A percentile compares a stretch with the other conserved stretches of the same genome.
phyloP scores from a whole-genome alignment of 2,888 invertebrate species.

The Epinotia nisella region DNA sequence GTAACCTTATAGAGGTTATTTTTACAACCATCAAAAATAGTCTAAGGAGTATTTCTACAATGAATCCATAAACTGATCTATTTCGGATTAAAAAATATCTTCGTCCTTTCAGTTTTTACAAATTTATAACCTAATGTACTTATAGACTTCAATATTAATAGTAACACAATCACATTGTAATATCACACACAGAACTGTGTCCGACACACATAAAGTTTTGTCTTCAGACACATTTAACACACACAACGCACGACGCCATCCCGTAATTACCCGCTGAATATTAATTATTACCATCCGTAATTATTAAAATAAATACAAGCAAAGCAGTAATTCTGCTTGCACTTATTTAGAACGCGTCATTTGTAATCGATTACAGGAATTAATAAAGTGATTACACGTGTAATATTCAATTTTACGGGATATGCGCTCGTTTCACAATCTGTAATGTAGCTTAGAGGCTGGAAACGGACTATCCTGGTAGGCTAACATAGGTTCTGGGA shows the following conservation, averaged over 20 bases:
- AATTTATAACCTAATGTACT: slow-evolving; percentile 71
- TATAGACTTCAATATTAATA: slow-evolving; percentile 69
- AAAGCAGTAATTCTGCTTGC: slow-evolving; percentile 64
- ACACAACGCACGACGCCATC: slow-evolving; percentile 65
- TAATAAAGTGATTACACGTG: slow-evolving; percentile 34
- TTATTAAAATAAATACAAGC: slow-evolving; percentile 64
- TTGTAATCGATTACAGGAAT: slow-evolving; percentile 43
- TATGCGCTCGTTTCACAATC: slow-evolving; percentile 56
- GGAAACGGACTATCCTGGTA: slow-evolving; percentile 40
- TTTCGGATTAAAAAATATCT: slow-evolving; percentile 49
- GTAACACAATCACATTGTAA: slow-evolving; percentile 83
- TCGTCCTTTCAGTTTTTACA: slow-evolving; percentile 56
- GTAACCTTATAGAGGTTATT: slow-evolving; percentile 65
- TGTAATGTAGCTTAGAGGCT: slow-evolving; percentile 54
- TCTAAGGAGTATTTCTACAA: slow-evolving; percentile 71
- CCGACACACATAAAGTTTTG: slow-evolving; percentile 66
- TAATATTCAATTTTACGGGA: slow-evolving; percentile 46
- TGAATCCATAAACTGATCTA: slow-evolving; percentile 59
- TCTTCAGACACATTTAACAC: slow-evolving; percentile 74
- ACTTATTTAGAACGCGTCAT: slow-evolving; percentile 57
- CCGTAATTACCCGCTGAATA: slow-evolving; percentile 67
- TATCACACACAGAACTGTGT: slow-evolving; percentile 80
- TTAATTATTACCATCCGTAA: slow-evolving; percentile 52
- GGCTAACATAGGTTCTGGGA: slow-evolving; percentile 33
- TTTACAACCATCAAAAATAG: slow-evolving; percentile 72